Evolutionary conservation across 2,797 vertebrate species (phyloP).

Genomic region (Heliangelus exortis): DNA sequence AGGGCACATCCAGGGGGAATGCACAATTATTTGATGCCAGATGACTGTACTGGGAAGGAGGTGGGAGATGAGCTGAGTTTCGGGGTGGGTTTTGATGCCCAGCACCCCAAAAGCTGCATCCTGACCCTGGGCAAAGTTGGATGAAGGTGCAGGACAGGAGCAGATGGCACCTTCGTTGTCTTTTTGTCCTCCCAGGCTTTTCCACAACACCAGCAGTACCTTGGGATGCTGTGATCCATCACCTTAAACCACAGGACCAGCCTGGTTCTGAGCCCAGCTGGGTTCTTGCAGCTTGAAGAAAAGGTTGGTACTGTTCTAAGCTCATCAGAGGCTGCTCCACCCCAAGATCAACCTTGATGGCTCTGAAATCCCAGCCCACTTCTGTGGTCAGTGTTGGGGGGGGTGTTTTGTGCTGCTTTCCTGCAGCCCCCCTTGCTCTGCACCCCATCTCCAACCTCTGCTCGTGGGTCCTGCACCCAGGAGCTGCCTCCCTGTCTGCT

Average conservation of each 20-base stretch:
- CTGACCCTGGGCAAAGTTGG: neutral
- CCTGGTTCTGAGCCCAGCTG: neutral
- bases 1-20: accelerated
- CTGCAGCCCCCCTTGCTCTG: neutral
- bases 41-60: neutral
- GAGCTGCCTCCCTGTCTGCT: neutral
- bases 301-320: neutral
- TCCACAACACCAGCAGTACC: too few relatives aligned
- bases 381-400: neutral
- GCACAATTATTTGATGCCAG: neutral
- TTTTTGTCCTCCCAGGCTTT: neutral
- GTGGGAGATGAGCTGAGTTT: neutral
- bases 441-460: neutral
- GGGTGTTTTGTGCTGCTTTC: too few relatives aligned
- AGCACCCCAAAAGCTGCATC: neutral
- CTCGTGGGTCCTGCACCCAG: neutral
- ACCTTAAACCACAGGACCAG: neutral
- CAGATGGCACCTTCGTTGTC: neutral
- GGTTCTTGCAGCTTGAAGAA: neutral
- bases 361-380: accelerated
- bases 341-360: neutral
- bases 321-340: neutral
- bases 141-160: neutral
- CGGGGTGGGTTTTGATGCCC: neutral
- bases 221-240: neutral